Evolutionary conservation across 2,797 vertebrate genomes (phyloP).

Genomic region (Pangasius mekongensis): DNA sequence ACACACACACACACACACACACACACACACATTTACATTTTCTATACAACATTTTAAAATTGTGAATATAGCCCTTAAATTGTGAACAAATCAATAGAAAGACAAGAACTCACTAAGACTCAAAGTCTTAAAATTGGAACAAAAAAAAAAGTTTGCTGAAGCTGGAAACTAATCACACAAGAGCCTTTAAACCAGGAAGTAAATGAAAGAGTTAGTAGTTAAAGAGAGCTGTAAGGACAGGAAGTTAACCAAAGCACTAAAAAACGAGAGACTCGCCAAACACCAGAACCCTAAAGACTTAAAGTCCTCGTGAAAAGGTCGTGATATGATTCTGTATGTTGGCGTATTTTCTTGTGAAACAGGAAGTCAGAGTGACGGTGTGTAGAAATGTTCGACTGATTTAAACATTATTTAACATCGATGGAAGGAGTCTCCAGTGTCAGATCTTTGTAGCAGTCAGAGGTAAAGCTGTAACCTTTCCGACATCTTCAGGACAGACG

Average conservation of each 20-base stretch:
- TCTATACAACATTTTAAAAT: background rate
- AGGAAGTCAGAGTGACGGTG: background rate
- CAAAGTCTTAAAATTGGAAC: background rate
- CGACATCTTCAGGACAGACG: too few relatives aligned
- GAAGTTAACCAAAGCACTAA: background rate
- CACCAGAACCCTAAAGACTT: background rate
- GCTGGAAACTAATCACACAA: background rate
- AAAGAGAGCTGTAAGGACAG: background rate
- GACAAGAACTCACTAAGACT: background rate
- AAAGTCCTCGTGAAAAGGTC: background rate
- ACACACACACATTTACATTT: background rate
- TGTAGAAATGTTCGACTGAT: too few relatives aligned
- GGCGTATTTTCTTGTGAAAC: background rate
- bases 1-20: slow-evolving; percentile 19
- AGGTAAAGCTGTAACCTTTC: too few relatives aligned
- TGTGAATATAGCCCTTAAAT: background rate
- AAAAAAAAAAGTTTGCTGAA: background rate
- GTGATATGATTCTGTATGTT: background rate
- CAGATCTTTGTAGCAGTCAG: too few relatives aligned
- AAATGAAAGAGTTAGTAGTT: background rate
- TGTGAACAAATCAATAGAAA: background rate
- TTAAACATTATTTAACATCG: background rate
- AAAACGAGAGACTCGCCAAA: background rate
- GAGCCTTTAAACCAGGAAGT: background rate
- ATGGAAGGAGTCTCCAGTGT: background rate